Evolutionary conservation across 2,888 invertebrate species (phyloP).

Genomic region (Seladonia tumulorum): DNA sequence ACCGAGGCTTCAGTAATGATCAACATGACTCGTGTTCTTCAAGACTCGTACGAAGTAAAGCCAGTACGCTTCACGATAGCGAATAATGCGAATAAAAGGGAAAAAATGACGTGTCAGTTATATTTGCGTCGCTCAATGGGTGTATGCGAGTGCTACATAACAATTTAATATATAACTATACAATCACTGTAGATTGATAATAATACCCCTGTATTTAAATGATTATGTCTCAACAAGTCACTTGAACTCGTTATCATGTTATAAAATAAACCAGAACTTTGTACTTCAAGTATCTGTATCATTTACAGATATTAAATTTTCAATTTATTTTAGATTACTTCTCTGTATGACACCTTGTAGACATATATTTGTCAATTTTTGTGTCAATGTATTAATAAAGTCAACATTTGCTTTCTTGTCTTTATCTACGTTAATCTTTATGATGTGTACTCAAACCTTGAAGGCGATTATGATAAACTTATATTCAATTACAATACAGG

Average conservation of each 20-base stretch:
- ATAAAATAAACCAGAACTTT: not conserved
- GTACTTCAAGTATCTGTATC: not conserved
- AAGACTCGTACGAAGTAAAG: constrained; percentile 42
- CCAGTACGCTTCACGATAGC: constrained; percentile 47
- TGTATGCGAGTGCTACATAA: constrained; percentile 14
- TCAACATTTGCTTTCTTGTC: not conserved
- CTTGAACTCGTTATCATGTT: not conserved
- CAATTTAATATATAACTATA: constrained; percentile 9
- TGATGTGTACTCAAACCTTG: not conserved
- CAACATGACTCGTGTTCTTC: constrained; percentile 20
- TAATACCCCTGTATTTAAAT: not conserved
- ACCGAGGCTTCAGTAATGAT: constrained; percentile 27
- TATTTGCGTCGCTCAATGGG: constrained; percentile 11
- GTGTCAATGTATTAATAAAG: not conserved
- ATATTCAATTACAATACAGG: not conserved
- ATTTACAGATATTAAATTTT: not conserved
- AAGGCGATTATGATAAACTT: constrained; percentile 1
- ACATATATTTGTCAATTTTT: not conserved
- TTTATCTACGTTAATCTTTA: not conserved
- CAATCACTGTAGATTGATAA: constrained; percentile 8
- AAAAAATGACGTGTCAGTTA: constrained; percentile 6
- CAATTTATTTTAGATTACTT: not conserved
- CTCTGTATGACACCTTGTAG: not conserved
- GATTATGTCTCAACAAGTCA: not conserved
- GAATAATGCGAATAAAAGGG: constrained; percentile 37